Conservation (phyloP, 2,888 invertebrate species). For the Choristoneura rosaceana region DNA sequence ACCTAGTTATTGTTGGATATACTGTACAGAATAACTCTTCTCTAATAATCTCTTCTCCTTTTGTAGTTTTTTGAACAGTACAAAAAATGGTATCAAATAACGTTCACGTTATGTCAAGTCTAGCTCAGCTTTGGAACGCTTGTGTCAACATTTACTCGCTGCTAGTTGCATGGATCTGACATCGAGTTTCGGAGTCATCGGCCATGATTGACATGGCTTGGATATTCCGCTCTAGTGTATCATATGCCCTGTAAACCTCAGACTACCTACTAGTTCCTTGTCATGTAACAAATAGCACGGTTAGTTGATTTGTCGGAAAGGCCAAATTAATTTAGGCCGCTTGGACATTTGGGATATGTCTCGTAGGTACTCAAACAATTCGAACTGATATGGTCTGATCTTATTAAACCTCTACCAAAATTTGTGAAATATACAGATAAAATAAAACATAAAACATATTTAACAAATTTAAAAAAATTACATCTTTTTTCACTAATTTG, state of each 20-base stretch:
- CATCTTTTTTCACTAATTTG: too few species aligned
- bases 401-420: background rate
- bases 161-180: slow-evolving; percentile 19
- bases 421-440: too few species aligned
- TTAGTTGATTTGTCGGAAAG: slow-evolving; percentile 34
- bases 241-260: slow-evolving; percentile 12
- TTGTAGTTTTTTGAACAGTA: background rate
- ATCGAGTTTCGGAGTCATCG: slow-evolving; percentile 23
- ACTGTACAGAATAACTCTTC: too few species aligned
- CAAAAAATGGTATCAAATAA: background rate
- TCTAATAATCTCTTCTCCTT: too few species aligned
- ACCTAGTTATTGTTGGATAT: too few species aligned
- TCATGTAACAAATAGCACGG: slow-evolving; percentile 36
- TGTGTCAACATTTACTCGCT: background rate
- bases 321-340: slow-evolving; percentile 21
- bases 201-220: slow-evolving; percentile 10
- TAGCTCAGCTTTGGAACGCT: background rate
- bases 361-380: background rate
- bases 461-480: too few species aligned
- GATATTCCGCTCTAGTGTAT: slow-evolving; percentile 10
- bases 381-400: background rate
- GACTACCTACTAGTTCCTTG: slow-evolving; percentile 6
- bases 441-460: too few species aligned
- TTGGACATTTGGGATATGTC: too few species aligned
- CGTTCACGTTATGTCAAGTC: background rate